Base-by-base conservation (phyloP, 2,888 invertebrate genomes). In the Parascotia fuliginaria region DNA sequence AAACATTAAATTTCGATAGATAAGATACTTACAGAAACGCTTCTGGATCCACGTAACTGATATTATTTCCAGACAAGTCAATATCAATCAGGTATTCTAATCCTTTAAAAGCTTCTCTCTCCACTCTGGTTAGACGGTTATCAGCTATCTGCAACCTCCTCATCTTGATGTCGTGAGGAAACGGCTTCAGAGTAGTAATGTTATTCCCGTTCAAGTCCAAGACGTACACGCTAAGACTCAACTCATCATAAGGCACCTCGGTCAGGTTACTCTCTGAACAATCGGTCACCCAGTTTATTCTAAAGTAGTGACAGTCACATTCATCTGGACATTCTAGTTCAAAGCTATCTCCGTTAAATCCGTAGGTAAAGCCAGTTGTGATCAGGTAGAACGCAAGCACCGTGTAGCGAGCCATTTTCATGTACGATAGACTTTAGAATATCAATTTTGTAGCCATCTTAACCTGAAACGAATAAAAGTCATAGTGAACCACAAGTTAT, bases 221-320 rank as follows among this genome's bases (percentile, higher is more conserved):
- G 55, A 95, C 91, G 83, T 96, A 95, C 37, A 95, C 95, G 74
- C 95, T 95, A 29, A 92, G 89, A 71, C 95, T 95, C 48, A 95
- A 92, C 68, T 95, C 95, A 43, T 94, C 93, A 72, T 94, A 94
- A 0, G 95, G 95, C 19, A 95, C 93, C 53, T 93, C 92, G 0
- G 95, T 95, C 47, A 95, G 91, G 82, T 95, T 95, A 83, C 95
- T 95, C 70, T 95, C 95, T 0, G 95, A 95, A 70, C 95, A 95
- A 74, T 95, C 95, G 1, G 95, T 95, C 69, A 95, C 95, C 95
- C 95, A 95, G 85, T 95, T 95, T 71, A 95, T 94, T 54, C 95
- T 93, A 83, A 95, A 95, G 83, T 95, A 95, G 87, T 95, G 95
- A 73, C 95, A 95, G 74, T 95, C 95, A 75, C 96, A 96, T 66